These are phyloP conservation scores for Nephrotoma appendiculata DNA, from an alignment of 2,888 invertebrate genomes.

Conservation along the genomic window DNA sequence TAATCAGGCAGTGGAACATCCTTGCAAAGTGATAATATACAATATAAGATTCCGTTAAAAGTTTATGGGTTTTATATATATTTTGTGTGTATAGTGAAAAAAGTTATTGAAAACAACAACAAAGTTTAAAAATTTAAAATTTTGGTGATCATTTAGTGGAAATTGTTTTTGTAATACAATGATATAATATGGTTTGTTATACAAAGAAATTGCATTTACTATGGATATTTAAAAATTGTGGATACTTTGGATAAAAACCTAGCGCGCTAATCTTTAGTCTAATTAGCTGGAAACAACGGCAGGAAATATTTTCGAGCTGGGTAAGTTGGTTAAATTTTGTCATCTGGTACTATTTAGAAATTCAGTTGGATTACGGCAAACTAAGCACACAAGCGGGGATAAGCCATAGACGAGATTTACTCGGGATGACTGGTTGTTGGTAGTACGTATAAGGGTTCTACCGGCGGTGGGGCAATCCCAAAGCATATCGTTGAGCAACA, in stretches of 20 bases:
- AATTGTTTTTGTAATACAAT: background rate
- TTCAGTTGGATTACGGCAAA: no score
- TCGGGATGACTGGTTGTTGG: no score
- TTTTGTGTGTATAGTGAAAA: background rate
- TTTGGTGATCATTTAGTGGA: background rate
- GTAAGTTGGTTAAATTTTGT: background rate
- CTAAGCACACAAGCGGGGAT: no score
- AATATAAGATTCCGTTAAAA: background rate
- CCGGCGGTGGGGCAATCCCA: no score
- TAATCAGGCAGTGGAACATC: background rate
- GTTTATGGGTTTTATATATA: background rate
- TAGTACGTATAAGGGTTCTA: no score
- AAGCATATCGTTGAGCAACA: no score
- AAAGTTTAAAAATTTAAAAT: background rate
- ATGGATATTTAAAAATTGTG: background rate
- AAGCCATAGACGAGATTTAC: no score
- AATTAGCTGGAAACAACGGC: background rate
- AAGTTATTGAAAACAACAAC: background rate
- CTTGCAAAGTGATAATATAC: background rate
- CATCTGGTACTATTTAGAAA: no score
- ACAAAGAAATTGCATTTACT: background rate
- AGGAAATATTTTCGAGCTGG: background rate
- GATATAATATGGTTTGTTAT: background rate
- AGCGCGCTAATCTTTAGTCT: background rate
- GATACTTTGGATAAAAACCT: background rate